Base-by-base conservation (phyloP, 2,113 vertebrate genomes). In the Microcebus jonahi region DNA sequence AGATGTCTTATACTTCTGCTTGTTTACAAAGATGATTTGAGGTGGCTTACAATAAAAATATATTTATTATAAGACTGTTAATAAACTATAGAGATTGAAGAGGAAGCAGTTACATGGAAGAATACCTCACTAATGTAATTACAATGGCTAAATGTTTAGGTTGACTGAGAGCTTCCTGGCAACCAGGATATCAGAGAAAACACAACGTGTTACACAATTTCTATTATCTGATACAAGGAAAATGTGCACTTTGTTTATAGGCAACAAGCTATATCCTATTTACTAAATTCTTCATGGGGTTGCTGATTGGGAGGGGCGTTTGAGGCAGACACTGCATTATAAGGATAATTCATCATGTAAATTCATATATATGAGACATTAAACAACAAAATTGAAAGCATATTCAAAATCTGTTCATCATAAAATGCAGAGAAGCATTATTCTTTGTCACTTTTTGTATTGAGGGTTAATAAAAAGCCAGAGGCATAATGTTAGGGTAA, bases 371-470 rank as follows among this genome's bases (percentile, higher is more conserved):
- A 83, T 67, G 63, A 83, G 14, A 63, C 65, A 53, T 45, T 84
- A 31, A 25, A 27, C 21, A 80, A 88, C 6, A 79, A 61, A 70
- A 39, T 3, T 80, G 42, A 91, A 84, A 94, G 10, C 11, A 61
- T 75, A 53, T 79, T 95, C 42, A 61, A 92, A 86, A 80, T 13
- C 23, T 90, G 34, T 55, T 61, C 39, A 76, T 88, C 61, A 57
- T 27, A 81, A 96, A 63, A 68, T 63, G 14, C 27, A 91, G 70
- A 75, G 55, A 90, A 61, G 7, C 42, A 88, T 42, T 34, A 63
- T 92, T 94, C 45, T 55, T 79, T 94, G 45, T 90, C 39, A 83
- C 87, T 90, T 94, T 88, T 59, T 73, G 29, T 45, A 88, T 21
- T 48, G 29, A 82, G 20, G 23, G 68, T 86, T 45, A 53, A n/a